These are phyloP conservation scores for Ophion obscuratus DNA, from an alignment of 2,888 invertebrate genomes.

Conservation along the genomic window DNA sequence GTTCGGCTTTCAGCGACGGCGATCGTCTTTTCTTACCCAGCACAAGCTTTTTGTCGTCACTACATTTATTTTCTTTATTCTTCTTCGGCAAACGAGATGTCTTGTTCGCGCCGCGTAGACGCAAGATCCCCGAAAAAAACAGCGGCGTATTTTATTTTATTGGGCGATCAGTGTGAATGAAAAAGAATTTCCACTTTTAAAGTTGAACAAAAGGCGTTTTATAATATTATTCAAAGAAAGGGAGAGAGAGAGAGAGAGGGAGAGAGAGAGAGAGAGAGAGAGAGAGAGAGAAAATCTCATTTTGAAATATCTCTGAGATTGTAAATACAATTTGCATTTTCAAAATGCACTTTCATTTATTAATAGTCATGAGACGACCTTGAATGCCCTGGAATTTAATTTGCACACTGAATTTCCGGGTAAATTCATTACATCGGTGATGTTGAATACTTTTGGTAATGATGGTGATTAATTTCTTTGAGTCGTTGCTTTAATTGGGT, in stretches of 20 bases:
- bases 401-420: slow-evolving; percentile 52
- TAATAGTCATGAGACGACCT: not conserved
- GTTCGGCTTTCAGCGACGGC: slow-evolving; percentile 40
- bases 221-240: not conserved
- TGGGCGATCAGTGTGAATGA: not conserved
- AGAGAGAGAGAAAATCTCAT: slow-evolving; percentile 4
- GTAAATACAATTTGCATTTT: not conserved
- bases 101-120: not conserved
- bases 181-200: slow-evolving; percentile 2
- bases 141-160: not conserved
- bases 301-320: slow-evolving; percentile 27
- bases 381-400: slow-evolving; percentile 59
- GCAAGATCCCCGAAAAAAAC: not conserved
- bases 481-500: slow-evolving; percentile 62
- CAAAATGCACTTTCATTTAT: not conserved
- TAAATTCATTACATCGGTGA: slow-evolving; percentile 63
- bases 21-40: slow-evolving; percentile 27
- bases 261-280: not conserved
- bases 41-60: slow-evolving; percentile 26
- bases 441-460: slow-evolving; percentile 70
- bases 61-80: slow-evolving; percentile 29
- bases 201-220: not conserved
- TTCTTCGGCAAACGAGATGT: slow-evolving; percentile 15
- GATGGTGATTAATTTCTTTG: slow-evolving; percentile 69
- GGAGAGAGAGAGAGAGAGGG: not conserved